Evolutionary conservation across 2,888 invertebrate species (phyloP).

Genomic region (Ischnura elegans): DNA sequence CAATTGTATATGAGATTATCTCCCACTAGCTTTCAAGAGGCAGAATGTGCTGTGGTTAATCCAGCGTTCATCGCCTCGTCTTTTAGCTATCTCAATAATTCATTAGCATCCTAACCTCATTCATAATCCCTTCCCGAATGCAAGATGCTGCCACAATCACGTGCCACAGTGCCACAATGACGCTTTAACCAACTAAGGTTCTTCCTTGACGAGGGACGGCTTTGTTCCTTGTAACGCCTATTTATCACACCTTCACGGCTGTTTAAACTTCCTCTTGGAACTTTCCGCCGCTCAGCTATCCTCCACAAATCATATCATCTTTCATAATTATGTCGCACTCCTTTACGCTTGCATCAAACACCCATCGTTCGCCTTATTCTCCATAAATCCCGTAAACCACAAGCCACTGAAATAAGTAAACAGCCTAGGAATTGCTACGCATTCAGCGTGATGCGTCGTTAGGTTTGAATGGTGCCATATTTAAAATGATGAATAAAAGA

Average conservation of each 20-base stretch:
- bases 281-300: neutral
- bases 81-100: slow-evolving; percentile 44
- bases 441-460: too few species aligned
- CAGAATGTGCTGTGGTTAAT: slow-evolving; percentile 8
- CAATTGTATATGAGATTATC: neutral
- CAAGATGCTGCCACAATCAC: neutral
- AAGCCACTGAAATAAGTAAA: neutral
- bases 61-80: slow-evolving; percentile 20
- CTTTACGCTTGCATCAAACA: neutral
- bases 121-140: neutral
- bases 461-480: too few species aligned
- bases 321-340: neutral
- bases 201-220: slow-evolving; percentile 3
- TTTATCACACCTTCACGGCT: neutral
- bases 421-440: neutral
- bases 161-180: too few species aligned
- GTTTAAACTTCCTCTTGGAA: neutral
- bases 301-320: neutral
- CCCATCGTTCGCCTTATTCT: neutral
- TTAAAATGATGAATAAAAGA: too few species aligned
- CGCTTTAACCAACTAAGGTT: neutral
- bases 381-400: neutral
- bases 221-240: neutral
- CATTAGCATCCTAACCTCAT: slow-evolving; percentile 49
- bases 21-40: neutral